A percentile compares a stretch with the other conserved stretches of the same genome.
phyloP scores from a whole-genome alignment of 2,113 vertebrate genomes.

The Gadus macrocephalus region DNA sequence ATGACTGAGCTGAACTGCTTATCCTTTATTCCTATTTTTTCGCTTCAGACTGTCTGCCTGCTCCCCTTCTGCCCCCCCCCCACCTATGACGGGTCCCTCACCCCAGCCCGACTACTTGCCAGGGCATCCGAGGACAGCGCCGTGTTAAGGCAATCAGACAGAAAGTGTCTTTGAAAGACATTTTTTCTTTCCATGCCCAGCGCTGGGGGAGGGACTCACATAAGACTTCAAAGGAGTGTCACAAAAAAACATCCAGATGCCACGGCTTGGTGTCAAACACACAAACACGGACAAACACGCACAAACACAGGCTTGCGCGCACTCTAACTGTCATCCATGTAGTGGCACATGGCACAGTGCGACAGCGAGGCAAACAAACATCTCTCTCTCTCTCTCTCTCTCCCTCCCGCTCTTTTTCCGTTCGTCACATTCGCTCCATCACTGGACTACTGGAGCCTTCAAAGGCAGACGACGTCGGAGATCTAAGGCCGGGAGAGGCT shows the following conservation, averaged over 20 bases:
- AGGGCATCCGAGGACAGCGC: constrained; percentile 59
- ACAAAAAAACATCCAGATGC: constrained; percentile 64
- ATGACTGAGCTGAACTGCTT: no score
- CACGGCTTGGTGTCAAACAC: constrained; percentile 12
- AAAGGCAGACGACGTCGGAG: constrained; percentile 50
- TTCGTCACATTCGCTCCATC: constrained; percentile 34
- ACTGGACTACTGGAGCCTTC: constrained; percentile 29
- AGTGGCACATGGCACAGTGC: constrained; percentile 12
- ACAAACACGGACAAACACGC: constrained; percentile 6
- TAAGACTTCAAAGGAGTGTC: constrained; percentile 69
- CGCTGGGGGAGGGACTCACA: constrained; percentile 61
- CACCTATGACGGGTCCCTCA: neutral
- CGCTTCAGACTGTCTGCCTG: no score
- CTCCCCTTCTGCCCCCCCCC: neutral
- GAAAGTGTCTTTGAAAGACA: constrained; percentile 59
- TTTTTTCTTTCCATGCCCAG: constrained; percentile 54
- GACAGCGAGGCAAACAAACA: constrained; percentile 9
- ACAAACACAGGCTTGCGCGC: neutral
- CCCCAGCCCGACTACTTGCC: constrained; percentile 17
- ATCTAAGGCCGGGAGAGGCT: constrained; percentile 55
- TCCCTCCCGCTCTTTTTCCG: constrained; percentile 26
- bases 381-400: constrained; percentile 8
- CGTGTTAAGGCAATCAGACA: constrained; percentile 59
- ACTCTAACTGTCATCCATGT: constrained; percentile 21
- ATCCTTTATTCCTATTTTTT: no score